Conservation (phyloP, 2,888 invertebrate species). For the Drosophila atripex region DNA sequence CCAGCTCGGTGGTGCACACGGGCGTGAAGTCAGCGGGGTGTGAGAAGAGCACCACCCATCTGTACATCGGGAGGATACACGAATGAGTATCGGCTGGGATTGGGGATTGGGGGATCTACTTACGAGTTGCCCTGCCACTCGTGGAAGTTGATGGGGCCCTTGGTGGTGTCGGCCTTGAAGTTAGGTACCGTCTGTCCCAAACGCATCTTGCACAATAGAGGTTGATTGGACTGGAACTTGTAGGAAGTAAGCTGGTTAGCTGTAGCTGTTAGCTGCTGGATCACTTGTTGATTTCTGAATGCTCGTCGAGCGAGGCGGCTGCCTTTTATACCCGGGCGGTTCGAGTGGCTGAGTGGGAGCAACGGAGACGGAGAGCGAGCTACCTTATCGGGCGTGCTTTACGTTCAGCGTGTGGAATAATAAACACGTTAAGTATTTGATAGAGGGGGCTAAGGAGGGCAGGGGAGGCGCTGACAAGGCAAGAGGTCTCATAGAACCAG, state of each 20-base stretch:
- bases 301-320: slow-evolving; percentile 2
- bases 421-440: too few species aligned
- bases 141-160: slow-evolving; percentile 90
- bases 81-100: not conserved
- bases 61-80: not conserved
- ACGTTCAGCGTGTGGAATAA: not conserved
- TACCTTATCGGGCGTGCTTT: slow-evolving; percentile 22
- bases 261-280: slow-evolving; percentile 11
- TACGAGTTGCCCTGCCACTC: slow-evolving; percentile 91
- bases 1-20: slow-evolving; percentile 95
- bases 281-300: slow-evolving; percentile 41
- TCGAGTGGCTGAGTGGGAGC: not conserved
- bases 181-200: slow-evolving; percentile 91
- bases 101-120: slow-evolving; percentile 82
- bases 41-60: slow-evolving; percentile 94
- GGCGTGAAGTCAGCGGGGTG: slow-evolving; percentile 96
- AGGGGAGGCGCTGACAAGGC: too few species aligned
- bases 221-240: slow-evolving; percentile 10
- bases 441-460: too few species aligned
- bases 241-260: slow-evolving; percentile 7
- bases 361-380: slow-evolving; percentile 21
- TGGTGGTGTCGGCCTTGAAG: slow-evolving; percentile 89
- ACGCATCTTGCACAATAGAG: slow-evolving; percentile 84
- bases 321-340: slow-evolving; percentile 33
- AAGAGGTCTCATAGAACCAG: too few species aligned